These are phyloP conservation scores for Dipodomys ordii DNA, from an alignment of 2,113 vertebrate species.

Conservation along the genomic window DNA sequence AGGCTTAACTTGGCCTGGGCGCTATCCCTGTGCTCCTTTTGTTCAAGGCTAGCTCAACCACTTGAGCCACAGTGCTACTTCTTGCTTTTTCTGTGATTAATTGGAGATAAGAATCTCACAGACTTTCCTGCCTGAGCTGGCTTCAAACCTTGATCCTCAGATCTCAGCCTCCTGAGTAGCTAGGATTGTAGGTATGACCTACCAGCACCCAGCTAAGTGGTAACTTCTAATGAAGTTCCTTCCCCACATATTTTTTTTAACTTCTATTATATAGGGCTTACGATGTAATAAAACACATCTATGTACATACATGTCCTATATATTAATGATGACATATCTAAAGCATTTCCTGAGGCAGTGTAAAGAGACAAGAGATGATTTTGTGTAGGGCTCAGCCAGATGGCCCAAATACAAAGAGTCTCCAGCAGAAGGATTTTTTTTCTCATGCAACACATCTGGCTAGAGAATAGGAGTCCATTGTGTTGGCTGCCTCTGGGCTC, in stretches of 20 bases:
- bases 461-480: not conserved
- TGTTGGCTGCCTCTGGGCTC: not conserved
- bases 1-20: not conserved
- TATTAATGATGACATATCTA: not conserved
- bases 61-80: not conserved
- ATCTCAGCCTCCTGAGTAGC: too few species aligned
- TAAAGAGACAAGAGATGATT: not conserved
- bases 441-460: not conserved
- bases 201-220: not conserved
- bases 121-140: too few species aligned
- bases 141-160: too few species aligned
- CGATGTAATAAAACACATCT: not conserved
- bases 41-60: not conserved
- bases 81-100: too few species aligned
- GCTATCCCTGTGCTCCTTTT: too few species aligned
- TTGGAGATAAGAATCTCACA: too few species aligned
- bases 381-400: not conserved
- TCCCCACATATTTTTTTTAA: not conserved
- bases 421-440: not conserved
- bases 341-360: constrained; percentile 50
- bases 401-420: not conserved
- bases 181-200: not conserved
- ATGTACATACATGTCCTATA: not conserved
- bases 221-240: constrained; percentile 13
- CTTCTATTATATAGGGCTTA: not conserved